Evolutionary conservation across 2,797 vertebrate species (phyloP).

Genomic region (Acropternis orthonyx): DNA sequence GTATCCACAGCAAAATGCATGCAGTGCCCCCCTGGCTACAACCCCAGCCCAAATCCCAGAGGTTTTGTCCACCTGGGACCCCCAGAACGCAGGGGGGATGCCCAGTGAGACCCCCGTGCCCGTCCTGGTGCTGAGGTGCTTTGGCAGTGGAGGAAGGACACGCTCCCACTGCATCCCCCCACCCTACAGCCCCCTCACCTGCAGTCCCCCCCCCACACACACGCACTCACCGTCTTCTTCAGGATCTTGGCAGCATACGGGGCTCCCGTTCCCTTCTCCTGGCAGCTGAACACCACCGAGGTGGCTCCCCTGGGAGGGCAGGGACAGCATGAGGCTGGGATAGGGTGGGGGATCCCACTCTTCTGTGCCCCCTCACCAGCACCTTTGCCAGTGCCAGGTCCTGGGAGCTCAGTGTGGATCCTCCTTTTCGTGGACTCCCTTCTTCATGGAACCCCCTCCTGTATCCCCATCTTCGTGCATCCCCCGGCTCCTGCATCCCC

Average conservation of each 20-base stretch:
- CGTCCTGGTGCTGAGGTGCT: background rate
- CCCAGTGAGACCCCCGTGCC: accelerated
- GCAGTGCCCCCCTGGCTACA: background rate
- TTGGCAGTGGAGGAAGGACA: background rate
- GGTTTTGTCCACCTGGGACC: accelerated
- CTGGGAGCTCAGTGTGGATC: background rate
- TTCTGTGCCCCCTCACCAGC: background rate
- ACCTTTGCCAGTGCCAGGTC: background rate
- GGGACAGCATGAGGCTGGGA: accelerated
- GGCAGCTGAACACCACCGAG: slow-evolving; percentile 86
- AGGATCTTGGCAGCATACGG: slow-evolving; percentile 86
- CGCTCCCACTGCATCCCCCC: background rate
- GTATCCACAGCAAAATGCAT: background rate
- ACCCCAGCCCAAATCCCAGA: background rate
- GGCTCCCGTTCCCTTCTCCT: slow-evolving; percentile 85
- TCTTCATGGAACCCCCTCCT: too few species aligned
- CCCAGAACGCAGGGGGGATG: accelerated
- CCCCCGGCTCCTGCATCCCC: too few species aligned
- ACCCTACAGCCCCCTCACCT: background rate
- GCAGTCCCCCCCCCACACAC: background rate
- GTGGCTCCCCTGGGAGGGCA: slow-evolving; percentile 83
- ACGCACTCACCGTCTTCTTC: slow-evolving; percentile 86
- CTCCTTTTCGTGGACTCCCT: background rate
- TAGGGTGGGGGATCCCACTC: accelerated
- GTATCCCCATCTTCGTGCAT: too few species aligned